Percentiles rank a stretch among this genome's conserved stretches.
Conservation (phyloP, 2,797 vertebrate species). For the Silurus lanzhouensis region DNA sequence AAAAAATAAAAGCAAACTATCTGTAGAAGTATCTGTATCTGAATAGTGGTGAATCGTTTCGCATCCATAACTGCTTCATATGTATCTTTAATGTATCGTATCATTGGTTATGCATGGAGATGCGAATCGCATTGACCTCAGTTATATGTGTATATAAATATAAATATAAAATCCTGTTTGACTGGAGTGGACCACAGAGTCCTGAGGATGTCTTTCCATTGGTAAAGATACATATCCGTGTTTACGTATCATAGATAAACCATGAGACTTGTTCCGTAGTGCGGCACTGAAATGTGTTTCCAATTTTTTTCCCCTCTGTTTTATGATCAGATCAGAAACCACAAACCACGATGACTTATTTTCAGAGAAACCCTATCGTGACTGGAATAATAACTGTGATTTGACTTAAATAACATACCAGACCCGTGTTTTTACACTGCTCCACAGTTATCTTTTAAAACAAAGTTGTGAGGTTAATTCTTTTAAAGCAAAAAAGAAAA, state of each 20-base stretch:
- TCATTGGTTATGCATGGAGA: no score
- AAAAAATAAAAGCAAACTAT: no score
- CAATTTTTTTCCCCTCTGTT: slow-evolving; percentile 51
- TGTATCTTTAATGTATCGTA: no score
- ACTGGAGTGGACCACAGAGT: background rate
- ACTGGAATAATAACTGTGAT: slow-evolving; percentile 58
- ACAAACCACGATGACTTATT: slow-evolving; percentile 62
- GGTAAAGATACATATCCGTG: slow-evolving; percentile 52
- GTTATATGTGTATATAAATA: no score
- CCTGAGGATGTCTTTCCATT: slow-evolving; percentile 43
- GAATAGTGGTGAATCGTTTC: no score
- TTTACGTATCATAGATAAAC: slow-evolving; percentile 55
- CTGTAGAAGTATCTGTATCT: no score
- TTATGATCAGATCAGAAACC: slow-evolving; percentile 66
- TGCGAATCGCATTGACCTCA: no score
- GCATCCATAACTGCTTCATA: no score
- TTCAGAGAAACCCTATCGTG: slow-evolving; percentile 58
- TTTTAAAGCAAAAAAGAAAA: background rate
- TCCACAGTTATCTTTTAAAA: slow-evolving; percentile 41
- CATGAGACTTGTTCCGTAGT: slow-evolving; percentile 54
- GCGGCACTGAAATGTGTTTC: slow-evolving; percentile 56
- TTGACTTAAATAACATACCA: slow-evolving; percentile 57
- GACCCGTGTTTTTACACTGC: slow-evolving; percentile 21
- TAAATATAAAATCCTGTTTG: background rate
- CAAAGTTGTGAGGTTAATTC: slow-evolving; percentile 10